These are phyloP conservation scores for Pedetes capensis DNA, from an alignment of 2,113 vertebrate species.

Conservation along the genomic window DNA sequence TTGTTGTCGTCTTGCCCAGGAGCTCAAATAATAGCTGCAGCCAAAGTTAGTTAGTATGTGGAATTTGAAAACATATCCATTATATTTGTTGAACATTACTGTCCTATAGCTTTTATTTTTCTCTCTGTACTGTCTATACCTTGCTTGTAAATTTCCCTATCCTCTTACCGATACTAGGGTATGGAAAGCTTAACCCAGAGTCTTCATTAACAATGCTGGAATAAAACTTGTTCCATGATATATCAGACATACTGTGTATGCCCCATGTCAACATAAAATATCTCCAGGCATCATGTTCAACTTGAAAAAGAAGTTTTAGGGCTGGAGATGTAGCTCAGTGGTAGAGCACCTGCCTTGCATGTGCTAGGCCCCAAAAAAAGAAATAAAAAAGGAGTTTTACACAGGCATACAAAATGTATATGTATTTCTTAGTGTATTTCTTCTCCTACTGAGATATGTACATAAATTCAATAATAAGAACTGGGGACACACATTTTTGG, in stretches of 20 bases:
- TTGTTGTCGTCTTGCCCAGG: not conserved
- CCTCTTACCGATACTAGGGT: not conserved
- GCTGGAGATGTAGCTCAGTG: no score
- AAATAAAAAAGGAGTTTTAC: not conserved
- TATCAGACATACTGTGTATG: not conserved
- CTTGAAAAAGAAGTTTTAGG: not conserved
- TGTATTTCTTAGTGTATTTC: not conserved
- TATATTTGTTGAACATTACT: not conserved
- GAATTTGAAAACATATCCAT: not conserved
- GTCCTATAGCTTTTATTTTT: not conserved
- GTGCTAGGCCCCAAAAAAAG: no score
- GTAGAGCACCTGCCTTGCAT: no score
- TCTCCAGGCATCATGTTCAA: not conserved
- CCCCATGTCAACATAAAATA: not conserved
- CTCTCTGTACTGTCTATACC: not conserved
- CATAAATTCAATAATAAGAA: conserved; percentile 19
- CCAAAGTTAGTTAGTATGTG: not conserved
- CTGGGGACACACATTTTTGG: not conserved
- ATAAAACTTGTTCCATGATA: not conserved
- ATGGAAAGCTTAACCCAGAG: not conserved
- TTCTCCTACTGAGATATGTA: not conserved
- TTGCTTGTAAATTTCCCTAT: not conserved
- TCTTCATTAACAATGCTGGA: not conserved
- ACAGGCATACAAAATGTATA: no score
- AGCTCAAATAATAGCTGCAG: not conserved